These are phyloP conservation scores for Pararge aegeria DNA, from an alignment of 1,140 invertebrate genomes.

Conservation along the genomic window DNA sequence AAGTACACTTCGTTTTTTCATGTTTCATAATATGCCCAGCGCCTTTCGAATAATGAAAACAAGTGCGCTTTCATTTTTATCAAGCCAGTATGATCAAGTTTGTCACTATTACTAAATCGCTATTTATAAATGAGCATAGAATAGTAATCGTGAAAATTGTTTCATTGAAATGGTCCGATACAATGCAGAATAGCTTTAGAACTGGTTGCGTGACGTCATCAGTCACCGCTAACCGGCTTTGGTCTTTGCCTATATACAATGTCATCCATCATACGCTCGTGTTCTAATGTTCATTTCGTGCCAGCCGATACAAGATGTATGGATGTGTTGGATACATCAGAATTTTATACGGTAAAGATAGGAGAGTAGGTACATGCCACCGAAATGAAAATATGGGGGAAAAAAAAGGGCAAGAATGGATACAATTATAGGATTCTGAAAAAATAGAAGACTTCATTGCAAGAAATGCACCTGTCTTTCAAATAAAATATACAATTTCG, in stretches of 20 bases:
- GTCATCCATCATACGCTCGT: background rate
- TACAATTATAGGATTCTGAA: no score
- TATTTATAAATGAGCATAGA: background rate
- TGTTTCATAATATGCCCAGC: background rate
- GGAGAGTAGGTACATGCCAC: no score
- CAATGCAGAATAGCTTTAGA: background rate
- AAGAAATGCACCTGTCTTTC: no score
- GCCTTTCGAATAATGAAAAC: background rate
- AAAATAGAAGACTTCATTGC: no score
- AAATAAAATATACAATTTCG: no score
- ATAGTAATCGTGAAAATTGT: conserved; percentile 2
- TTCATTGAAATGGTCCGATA: background rate
- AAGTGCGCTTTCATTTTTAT: background rate
- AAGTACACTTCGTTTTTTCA: no score
- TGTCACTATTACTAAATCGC: background rate
- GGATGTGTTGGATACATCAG: no score
- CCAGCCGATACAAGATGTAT: no score
- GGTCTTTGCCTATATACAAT: no score
- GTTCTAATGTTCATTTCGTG: background rate
- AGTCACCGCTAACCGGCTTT: background rate
- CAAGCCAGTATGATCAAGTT: background rate
- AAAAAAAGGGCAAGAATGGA: no score
- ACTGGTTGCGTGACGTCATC: conserved; percentile 5
- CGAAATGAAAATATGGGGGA: no score
- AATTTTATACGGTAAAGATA: no score